Conservation (phyloP, 2,888 invertebrate species). For the Mesoligia furuncula region DNA sequence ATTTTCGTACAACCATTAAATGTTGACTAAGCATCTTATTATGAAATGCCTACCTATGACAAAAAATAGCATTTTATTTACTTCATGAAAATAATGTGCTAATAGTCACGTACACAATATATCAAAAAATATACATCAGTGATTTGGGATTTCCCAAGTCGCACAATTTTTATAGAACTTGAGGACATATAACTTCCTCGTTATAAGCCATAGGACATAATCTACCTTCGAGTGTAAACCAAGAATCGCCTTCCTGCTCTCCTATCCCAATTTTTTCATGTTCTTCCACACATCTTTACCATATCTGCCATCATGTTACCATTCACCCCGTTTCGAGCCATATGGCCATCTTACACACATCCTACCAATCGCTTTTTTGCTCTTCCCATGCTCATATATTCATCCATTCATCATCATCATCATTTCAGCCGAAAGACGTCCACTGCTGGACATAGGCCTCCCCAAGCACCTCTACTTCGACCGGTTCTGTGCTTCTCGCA, state of each 20-base stretch:
- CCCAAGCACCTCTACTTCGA: too few species aligned
- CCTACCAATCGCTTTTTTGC: neutral
- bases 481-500: too few species aligned
- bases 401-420: too few species aligned
- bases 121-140: neutral
- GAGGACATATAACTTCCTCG: neutral
- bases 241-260: neutral
- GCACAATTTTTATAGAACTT: neutral
- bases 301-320: neutral
- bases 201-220: neutral
- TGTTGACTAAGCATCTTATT: neutral
- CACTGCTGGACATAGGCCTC: too few species aligned
- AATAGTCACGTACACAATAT: neutral
- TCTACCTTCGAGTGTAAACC: neutral
- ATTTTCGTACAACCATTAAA: neutral
- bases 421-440: too few species aligned
- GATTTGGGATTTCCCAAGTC: neutral
- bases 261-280: neutral
- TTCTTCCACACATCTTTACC: too few species aligned
- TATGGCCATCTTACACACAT: neutral
- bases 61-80: neutral
- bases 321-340: too few species aligned
- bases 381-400: neutral
- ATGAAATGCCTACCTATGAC: neutral
- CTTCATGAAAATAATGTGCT: neutral